Percentiles rank a stretch among this genome's conserved stretches.
Conservation (phyloP, 1,140 invertebrate genomes). For the Procambarus clarkii region DNA sequence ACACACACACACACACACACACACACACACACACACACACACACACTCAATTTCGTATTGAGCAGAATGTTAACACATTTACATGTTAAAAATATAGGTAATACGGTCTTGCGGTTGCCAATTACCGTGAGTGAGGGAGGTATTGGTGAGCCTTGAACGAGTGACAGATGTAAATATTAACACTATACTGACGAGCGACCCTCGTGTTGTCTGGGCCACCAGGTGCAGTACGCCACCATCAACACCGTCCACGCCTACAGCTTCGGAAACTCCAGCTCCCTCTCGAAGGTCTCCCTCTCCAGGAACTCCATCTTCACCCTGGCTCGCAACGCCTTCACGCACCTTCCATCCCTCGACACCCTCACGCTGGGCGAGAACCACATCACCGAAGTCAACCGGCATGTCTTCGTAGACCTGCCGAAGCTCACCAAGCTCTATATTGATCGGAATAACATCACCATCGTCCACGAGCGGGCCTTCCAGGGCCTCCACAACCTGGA, state of each 20-base stretch:
- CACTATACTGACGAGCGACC: too few species aligned
- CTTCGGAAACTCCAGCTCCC: slow-evolving; percentile 83
- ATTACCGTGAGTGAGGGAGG: too few species aligned
- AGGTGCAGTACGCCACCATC: slow-evolving; percentile 84
- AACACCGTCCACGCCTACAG: slow-evolving; percentile 81
- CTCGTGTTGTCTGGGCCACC: slow-evolving; percentile 43
- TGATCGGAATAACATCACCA: slow-evolving; percentile 84
- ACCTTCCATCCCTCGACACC: slow-evolving; percentile 81
- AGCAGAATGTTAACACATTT: too few species aligned
- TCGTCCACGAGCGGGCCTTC: slow-evolving; percentile 84
- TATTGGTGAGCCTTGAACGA: too few species aligned
- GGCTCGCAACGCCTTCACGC: slow-evolving; percentile 79
- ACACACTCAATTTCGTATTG: too few species aligned
- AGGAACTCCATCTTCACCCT: slow-evolving; percentile 48
- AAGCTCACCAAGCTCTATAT: slow-evolving; percentile 82
- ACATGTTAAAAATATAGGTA: too few species aligned
- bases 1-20: too few species aligned
- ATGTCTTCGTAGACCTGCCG: slow-evolving; percentile 83
- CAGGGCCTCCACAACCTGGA: slow-evolving; percentile 81
- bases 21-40: too few species aligned
- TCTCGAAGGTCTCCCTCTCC: slow-evolving; percentile 78
- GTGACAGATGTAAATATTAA: too few species aligned
- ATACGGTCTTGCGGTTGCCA: too few species aligned
- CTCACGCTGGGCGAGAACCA: slow-evolving; percentile 84
- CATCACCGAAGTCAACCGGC: slow-evolving; percentile 83